phyloP scores from a whole-genome alignment of 2,797 vertebrate species.

The Halcyon leucocephala region DNA sequence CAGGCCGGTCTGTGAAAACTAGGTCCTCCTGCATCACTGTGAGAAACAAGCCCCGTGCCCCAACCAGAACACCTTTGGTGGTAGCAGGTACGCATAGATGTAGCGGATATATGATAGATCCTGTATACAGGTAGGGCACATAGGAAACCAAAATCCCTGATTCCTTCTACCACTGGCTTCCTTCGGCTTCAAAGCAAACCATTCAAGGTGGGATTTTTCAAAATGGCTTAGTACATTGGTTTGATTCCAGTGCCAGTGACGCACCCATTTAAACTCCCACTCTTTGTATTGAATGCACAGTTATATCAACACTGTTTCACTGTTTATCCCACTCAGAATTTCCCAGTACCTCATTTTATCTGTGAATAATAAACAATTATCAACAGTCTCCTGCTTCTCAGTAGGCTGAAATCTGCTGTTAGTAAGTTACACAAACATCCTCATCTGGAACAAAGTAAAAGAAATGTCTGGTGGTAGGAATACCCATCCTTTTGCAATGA shows the following conservation, averaged over 20 bases:
- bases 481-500: neutral
- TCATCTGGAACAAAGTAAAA: neutral
- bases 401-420: neutral
- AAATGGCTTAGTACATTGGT: neutral
- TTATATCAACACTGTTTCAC: neutral
- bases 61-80: neutral
- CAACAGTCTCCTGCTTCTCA: neutral
- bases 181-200: neutral
- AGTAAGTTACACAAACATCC: neutral
- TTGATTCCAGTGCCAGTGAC: neutral
- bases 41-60: too few relatives aligned
- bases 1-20: too few relatives aligned
- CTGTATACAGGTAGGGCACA: rapidly evolving
- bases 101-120: rapidly evolving
- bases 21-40: too few relatives aligned
- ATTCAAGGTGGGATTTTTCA: neutral
- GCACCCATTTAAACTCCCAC: neutral
- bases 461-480: neutral
- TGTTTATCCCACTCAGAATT: neutral
- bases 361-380: neutral
- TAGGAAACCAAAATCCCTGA: neutral
- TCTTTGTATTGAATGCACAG: neutral
- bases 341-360: neutral
- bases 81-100: rapidly evolving
- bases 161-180: neutral